phyloP scores from a whole-genome alignment of 2,113 vertebrate genomes.

The Pseudorectes ferrugineus region DNA sequence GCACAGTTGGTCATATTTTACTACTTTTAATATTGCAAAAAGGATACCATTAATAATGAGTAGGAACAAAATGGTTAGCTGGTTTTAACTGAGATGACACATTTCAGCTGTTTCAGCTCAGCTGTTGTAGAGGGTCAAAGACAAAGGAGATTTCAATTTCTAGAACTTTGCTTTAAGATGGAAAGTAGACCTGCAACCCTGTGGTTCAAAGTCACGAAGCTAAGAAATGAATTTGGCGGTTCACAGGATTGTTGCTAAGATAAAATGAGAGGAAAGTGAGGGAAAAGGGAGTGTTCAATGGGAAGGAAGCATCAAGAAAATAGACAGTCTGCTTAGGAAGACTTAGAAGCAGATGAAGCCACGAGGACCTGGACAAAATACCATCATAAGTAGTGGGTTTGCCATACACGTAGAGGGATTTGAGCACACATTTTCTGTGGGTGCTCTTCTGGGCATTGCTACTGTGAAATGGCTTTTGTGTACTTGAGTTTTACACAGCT shows the following conservation, averaged over 20 bases:
- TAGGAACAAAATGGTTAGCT: background rate
- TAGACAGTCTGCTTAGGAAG: background rate
- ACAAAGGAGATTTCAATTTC: background rate
- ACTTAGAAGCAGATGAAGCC: background rate
- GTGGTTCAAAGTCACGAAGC: background rate
- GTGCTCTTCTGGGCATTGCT: background rate
- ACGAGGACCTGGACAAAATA: background rate
- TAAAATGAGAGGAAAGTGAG: background rate
- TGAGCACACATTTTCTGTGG: background rate
- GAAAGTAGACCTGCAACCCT: background rate
- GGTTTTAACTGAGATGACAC: background rate
- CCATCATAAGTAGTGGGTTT: background rate
- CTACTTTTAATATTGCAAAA: background rate
- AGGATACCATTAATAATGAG: background rate
- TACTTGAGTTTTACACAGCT: background rate
- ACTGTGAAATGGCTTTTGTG: background rate
- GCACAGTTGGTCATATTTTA: background rate
- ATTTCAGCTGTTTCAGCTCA: accelerated
- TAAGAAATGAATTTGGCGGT: background rate
- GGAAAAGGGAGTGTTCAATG: background rate
- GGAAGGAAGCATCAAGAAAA: background rate
- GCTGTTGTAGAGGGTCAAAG: background rate
- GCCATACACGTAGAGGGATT: background rate
- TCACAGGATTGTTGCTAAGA: background rate
- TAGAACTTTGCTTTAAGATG: background rate